Base-by-base conservation (phyloP, 92 coral and sea anemone species). In the Bergia sp. region DNA sequence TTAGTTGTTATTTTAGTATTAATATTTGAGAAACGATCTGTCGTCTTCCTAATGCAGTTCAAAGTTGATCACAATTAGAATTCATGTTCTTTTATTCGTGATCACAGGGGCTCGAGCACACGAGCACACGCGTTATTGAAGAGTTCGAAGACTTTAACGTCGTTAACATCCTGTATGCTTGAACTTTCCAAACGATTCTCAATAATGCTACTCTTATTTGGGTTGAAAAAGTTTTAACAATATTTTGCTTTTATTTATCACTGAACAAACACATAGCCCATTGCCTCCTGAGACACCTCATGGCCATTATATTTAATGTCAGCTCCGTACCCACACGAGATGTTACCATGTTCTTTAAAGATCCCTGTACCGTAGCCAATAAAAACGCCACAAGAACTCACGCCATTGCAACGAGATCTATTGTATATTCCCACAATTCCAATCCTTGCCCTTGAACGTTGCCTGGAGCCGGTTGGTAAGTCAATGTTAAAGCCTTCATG, bases 331-430 rank as follows among this genome's bases (percentile, higher is more conserved):
- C 78, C 78, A 39, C 78, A 74, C 47, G 78, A 74, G 15, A 74
- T 42, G 8, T 7, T 18, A 1, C 78, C 78, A 15, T 74, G 78
- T 39, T 20, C n/a, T 20, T 7, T 1, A 20, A 37, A 74, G 38
- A 5, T 74, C 23, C 78, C 78, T 12, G 78, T 74, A 74, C 78
- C 78, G 49, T 21, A 74, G 5, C 78, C 78, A 74, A 74, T 74
- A 37, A 74, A 39, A 42, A 74, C 29, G 47, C 78, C 21, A 39
- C 78, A 74, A 11, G 41, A 12, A 37, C 21, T 39, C 10, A 37
- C 21, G 7, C 47, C 78, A 39, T 15, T 42, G 3, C 78, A 74
- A 1, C 16, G 21, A 2, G 78, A 74, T 39, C 43, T 38, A 37
- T 15, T 13, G 45, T 39, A 74, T 39, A 6, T 74, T 74, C 78